Percentiles rank a stretch among this genome's conserved stretches.
Conservation (phyloP, 2,888 invertebrate species). For the Gortyna flavago region DNA sequence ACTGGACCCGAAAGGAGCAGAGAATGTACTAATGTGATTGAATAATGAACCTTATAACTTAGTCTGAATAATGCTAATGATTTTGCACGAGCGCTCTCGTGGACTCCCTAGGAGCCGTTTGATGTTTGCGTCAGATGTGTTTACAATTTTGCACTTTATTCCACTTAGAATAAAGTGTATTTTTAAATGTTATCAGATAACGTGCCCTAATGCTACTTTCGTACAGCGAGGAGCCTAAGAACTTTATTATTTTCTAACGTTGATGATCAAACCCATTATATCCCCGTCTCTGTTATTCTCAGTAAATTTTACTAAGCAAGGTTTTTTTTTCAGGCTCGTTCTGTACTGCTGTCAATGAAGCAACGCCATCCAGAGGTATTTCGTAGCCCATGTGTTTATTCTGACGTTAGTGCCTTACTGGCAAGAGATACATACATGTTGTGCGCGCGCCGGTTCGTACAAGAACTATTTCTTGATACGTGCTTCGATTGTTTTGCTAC, state of each 20-base stretch:
- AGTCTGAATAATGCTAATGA: neutral
- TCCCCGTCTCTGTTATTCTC: neutral
- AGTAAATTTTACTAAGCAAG: neutral
- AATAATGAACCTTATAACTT: neutral
- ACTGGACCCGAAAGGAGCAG: neutral
- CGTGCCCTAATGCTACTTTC: neutral
- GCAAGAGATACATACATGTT: slow-evolving; percentile 95
- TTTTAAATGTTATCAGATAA: slow-evolving; percentile 3
- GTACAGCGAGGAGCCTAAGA: neutral
- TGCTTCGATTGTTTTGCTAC: slow-evolving; percentile 91
- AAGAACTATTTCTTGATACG: slow-evolving; percentile 97
- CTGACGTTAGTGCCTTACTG: slow-evolving; percentile 95
- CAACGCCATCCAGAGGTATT: slow-evolving; percentile 93
- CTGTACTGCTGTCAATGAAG: slow-evolving; percentile 93
- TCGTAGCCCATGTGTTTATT: slow-evolving; percentile 97
- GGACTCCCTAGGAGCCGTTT: neutral
- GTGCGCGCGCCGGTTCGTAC: slow-evolving; percentile 95
- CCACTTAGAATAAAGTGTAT: neutral
- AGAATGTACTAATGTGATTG: neutral
- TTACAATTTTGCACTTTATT: neutral
- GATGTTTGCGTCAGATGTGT: neutral
- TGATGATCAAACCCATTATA: neutral
- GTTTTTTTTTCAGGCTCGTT: slow-evolving; percentile 91
- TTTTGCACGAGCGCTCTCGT: neutral
- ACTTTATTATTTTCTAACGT: neutral